Evolutionary conservation across 2,113 vertebrate species (phyloP).

Genomic region (Onychostoma macrolepis): DNA sequence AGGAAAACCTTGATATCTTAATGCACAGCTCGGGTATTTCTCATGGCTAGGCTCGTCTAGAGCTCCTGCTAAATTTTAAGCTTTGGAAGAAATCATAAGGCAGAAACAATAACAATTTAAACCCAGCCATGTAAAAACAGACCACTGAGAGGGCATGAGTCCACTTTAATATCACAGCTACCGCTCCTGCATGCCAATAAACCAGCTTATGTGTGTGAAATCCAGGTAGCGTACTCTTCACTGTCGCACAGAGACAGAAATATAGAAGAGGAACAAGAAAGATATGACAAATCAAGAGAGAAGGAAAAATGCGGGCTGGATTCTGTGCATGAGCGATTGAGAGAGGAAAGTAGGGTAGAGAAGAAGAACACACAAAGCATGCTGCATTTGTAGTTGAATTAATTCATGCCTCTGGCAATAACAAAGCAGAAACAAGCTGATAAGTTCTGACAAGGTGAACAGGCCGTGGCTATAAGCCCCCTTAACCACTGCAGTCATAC

Average conservation of each 20-base stretch:
- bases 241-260: neutral
- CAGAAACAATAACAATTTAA: neutral
- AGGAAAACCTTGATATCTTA: neutral
- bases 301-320: neutral
- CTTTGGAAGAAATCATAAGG: neutral
- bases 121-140: neutral
- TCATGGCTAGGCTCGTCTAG: neutral
- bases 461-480: neutral
- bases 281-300: slow-evolving; percentile 13
- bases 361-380: neutral
- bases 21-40: neutral
- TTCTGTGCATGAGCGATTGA: neutral
- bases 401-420: slow-evolving; percentile 44
- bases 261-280: slow-evolving; percentile 5
- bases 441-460: slow-evolving; percentile 49
- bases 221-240: slow-evolving; percentile 1
- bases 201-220: slow-evolving; percentile 8
- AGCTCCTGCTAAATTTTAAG: neutral
- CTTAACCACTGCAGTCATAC: slow-evolving; percentile 3
- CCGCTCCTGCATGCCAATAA: slow-evolving; percentile 9
- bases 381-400: slow-evolving; percentile 40
- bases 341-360: slow-evolving; percentile 5
- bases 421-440: slow-evolving; percentile 39
- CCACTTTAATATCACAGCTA: neutral
- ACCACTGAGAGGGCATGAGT: neutral